Evolutionary conservation across 2,888 invertebrate species (phyloP), one percentile per base, ranked within the genome.

Genomic region (Agriopis aurantiaria): DNA sequence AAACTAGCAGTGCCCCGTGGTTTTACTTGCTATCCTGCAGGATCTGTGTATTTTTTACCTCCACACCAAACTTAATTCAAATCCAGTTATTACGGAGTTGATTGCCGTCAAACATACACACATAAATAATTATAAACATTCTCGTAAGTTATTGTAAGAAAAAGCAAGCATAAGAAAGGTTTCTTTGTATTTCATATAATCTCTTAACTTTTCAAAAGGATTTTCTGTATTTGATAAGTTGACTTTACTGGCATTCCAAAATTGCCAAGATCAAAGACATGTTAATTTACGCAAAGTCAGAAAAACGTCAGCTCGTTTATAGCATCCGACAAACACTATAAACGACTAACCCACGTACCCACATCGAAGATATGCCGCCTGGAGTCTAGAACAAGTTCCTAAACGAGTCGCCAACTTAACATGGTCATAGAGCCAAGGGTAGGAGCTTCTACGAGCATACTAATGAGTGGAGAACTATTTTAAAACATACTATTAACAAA

Each of bases 401-500:
- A 84, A 86, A 88, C 89, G 81, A 85, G 89, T 88, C 85, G 75
- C 85, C 86, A 82, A 74, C 71, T 86, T 84, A 83, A 88, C 87
- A 89, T 90, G 88, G 84, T 82, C 85, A 88, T 88, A 87, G 86
- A 83, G 82, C 82, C 80, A 75, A 74, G 84, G 82, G 86, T 82
- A 76, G 82, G 75, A 82, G 81, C 77, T 78, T 80, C 83, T 83
- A 84, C 84, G 75, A 69, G 93, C 89, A 92, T 92, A 92, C 88
- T 89, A 92, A 93, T 92, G 88, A 90, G 85, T 78, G 69, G 77
- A 80, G 75, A 83, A 88, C 90, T 88, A 91, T 91, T 91, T 89
- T 89, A 91, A 88, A 90, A 85, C 86, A 85, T 86, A 86, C 85
- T 83, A 89, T 91, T 89, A 88, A 90, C 82, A 92, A 91, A 91